These are phyloP conservation scores for Meloe dianella DNA, from an alignment of 2,888 invertebrate genomes.

Conservation along the genomic window DNA sequence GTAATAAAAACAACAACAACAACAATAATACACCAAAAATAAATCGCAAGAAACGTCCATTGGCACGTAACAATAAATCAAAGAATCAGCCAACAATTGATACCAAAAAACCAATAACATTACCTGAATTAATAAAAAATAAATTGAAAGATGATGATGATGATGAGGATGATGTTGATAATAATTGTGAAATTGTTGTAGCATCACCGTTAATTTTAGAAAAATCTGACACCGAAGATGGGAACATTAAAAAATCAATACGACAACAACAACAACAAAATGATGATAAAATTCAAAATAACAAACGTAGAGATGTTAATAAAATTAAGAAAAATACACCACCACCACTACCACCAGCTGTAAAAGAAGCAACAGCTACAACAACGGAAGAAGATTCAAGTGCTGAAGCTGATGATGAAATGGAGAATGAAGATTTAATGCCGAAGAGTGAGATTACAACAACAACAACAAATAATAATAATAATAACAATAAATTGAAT, in stretches of 20 bases:
- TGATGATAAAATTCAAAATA: constrained; percentile 32
- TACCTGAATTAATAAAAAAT: constrained; percentile 57
- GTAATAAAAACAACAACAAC: constrained; percentile 1
- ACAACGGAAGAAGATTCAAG: constrained; percentile 66
- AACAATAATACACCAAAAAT: constrained; percentile 24
- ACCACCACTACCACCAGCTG: constrained; percentile 18
- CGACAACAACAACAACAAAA: constrained; percentile 19
- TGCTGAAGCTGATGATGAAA: constrained; percentile 71
- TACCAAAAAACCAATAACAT: constrained; percentile 53
- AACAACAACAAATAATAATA: constrained; percentile 59
- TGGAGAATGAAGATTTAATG: constrained; percentile 68
- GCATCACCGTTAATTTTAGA: constrained; percentile 51
- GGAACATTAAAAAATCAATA: constrained; percentile 35
- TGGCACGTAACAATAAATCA: neutral
- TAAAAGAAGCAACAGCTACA: neutral
- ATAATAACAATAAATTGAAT: constrained; percentile 32
- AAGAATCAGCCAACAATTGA: neutral
- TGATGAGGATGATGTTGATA: constrained; percentile 47
- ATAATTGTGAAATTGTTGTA: too few relatives aligned
- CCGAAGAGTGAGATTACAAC: constrained; percentile 50
- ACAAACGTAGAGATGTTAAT: constrained; percentile 16
- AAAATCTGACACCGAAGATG: constrained; percentile 52
- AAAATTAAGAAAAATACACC: constrained; percentile 29
- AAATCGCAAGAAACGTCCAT: constrained; percentile 10
- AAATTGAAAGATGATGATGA: constrained; percentile 47